phyloP scores from a whole-genome alignment of 2,888 invertebrate species.

The Acleris laterana region DNA sequence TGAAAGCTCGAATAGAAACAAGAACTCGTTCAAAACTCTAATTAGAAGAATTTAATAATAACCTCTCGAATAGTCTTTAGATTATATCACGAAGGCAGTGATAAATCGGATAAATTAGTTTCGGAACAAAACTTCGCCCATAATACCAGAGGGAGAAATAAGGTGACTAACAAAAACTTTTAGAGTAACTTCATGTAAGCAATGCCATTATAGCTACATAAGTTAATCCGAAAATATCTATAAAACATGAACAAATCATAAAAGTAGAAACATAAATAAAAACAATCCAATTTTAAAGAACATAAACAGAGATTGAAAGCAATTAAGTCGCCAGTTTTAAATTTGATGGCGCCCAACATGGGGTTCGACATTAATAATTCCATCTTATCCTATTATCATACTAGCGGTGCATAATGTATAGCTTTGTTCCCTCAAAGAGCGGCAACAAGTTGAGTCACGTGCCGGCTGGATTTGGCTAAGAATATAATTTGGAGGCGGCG shows the following conservation, averaged over 20 bases:
- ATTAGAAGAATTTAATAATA: conserved; percentile 16
- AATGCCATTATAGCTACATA: conserved; percentile 9
- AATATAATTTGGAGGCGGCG: conserved; percentile 73
- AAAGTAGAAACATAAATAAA: background rate
- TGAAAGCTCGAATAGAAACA: too few relatives aligned
- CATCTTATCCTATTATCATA: conserved; percentile 53
- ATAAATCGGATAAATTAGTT: conserved; percentile 73
- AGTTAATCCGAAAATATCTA: background rate
- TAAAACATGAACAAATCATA: background rate
- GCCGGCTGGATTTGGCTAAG: conserved; percentile 70
- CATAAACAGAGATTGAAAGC: background rate
- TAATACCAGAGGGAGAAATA: conserved; percentile 41
- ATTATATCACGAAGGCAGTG: conserved; percentile 60
- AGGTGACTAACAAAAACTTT: conserved; percentile 44
- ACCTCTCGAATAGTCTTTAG: conserved; percentile 54
- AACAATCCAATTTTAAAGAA: conserved; percentile 3
- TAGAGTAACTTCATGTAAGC: conserved; percentile 17
- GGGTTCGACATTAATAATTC: conserved; percentile 58
- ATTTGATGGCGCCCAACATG: conserved; percentile 63
- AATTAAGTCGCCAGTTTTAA: conserved; percentile 25
- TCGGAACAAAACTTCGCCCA: conserved; percentile 57
- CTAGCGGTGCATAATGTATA: conserved; percentile 45
- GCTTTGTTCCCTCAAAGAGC: conserved; percentile 52
- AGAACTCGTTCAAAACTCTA: too few relatives aligned
- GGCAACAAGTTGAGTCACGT: conserved; percentile 84